A percentile compares a stretch with the other conserved stretches of the same genome.
These are phyloP conservation scores for Pelmatolapia mariae DNA, from an alignment of 2,113 vertebrate genomes.

Conservation along the genomic window DNA sequence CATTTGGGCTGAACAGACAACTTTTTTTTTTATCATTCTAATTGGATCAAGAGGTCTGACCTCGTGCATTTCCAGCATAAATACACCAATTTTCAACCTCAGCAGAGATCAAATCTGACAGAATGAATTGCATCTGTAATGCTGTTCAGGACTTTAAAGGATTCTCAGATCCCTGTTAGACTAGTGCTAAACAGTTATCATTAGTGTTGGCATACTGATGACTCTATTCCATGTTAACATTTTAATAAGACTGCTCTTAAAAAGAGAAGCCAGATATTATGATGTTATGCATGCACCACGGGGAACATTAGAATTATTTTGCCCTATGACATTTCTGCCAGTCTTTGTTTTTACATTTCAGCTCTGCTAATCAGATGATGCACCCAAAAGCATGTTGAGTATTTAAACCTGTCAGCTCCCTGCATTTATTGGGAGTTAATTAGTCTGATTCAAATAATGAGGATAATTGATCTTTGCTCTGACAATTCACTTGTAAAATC, in stretches of 20 bases:
- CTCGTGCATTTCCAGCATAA: background rate
- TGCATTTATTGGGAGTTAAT: background rate
- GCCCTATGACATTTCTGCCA: background rate
- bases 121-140: background rate
- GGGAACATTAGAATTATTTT: background rate
- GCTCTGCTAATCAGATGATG: background rate
- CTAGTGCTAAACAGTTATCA: background rate
- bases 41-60: background rate
- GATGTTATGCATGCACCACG: background rate
- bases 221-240: background rate
- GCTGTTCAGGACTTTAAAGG: background rate
- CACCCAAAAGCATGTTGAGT: background rate
- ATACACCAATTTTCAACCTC: background rate
- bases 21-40: background rate
- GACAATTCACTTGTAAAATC: conserved; percentile 7
- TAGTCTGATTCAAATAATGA: conserved; percentile 3
- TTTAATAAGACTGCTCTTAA: background rate
- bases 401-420: background rate
- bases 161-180: background rate
- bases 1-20: background rate
- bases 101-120: background rate
- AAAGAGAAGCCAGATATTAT: background rate
- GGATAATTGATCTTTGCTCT: background rate
- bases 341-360: background rate
- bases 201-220: background rate